Evolutionary conservation across 2,113 vertebrate genomes (phyloP).

Genomic region (Hystrix cristata): DNA sequence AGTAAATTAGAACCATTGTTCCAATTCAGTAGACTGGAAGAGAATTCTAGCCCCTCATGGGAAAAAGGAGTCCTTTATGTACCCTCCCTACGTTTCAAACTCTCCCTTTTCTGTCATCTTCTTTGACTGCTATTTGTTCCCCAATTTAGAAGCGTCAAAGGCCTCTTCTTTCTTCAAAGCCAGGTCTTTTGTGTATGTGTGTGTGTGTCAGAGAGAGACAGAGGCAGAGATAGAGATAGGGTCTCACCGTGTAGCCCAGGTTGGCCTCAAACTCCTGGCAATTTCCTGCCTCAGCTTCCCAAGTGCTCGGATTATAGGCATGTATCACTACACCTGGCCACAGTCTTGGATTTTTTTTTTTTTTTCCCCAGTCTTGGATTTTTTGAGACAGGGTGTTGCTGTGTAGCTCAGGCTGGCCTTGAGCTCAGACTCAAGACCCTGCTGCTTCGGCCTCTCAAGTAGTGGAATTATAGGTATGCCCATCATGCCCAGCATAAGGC

Average conservation of each 20-base stretch:
- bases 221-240: no score
- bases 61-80: constrained; percentile 32
- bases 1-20: constrained; percentile 9
- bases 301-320: neutral
- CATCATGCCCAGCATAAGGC: neutral
- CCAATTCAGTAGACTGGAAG: neutral
- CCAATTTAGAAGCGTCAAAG: constrained; percentile 25
- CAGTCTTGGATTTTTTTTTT: neutral
- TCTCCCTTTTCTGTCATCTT: constrained; percentile 26
- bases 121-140: neutral
- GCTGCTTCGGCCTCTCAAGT: neutral
- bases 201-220: no score
- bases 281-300: neutral
- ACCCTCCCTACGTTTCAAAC: neutral
- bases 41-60: neutral
- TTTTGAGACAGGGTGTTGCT: neutral
- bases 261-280: neutral
- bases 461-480: neutral
- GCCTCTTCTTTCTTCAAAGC: constrained; percentile 3
- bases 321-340: neutral
- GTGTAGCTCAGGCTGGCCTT: neutral
- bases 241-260: neutral
- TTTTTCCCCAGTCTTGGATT: neutral
- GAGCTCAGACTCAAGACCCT: neutral
- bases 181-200: neutral